These are phyloP conservation scores for Drosophila tsacasi DNA, from an alignment of 1,140 invertebrate species.

Conservation along the genomic window DNA sequence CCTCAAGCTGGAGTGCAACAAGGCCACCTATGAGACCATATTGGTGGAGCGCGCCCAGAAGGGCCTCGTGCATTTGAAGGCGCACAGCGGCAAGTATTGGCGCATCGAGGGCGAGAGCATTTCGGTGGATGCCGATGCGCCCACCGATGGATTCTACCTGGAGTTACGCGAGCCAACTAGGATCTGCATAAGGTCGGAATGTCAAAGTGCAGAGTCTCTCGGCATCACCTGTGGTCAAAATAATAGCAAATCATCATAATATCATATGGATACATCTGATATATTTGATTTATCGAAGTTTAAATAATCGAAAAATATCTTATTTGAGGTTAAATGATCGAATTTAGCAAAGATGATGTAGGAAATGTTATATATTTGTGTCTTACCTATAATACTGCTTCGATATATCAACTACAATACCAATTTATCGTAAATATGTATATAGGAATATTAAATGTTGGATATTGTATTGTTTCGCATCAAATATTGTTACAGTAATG, in stretches of 20 bases:
- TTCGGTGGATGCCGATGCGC: conserved; percentile 92
- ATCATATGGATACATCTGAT: background rate
- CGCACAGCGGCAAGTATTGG: conserved; percentile 97
- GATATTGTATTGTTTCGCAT: background rate
- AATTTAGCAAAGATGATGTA: background rate
- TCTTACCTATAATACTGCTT: background rate
- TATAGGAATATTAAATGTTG: background rate
- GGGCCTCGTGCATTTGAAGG: conserved; percentile 96
- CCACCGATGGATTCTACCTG: conserved; percentile 94
- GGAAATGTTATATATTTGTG: background rate
- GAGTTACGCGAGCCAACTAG: conserved; percentile 96
- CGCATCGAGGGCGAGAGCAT: conserved; percentile 94
- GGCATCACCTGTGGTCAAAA: background rate
- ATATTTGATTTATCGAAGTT: background rate
- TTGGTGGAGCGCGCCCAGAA: conserved; percentile 95
- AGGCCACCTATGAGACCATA: conserved; percentile 97
- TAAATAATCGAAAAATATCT: background rate
- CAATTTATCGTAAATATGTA: background rate
- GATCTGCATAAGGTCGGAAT: conserved; percentile 91
- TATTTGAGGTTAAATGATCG: background rate
- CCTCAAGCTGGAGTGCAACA: conserved; percentile 97
- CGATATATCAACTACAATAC: background rate
- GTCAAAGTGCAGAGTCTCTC: no score
- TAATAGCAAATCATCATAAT: no score
- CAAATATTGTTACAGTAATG: background rate